Base-by-base conservation (phyloP, 2,113 vertebrate species). In the Turdus rufiventris region DNA sequence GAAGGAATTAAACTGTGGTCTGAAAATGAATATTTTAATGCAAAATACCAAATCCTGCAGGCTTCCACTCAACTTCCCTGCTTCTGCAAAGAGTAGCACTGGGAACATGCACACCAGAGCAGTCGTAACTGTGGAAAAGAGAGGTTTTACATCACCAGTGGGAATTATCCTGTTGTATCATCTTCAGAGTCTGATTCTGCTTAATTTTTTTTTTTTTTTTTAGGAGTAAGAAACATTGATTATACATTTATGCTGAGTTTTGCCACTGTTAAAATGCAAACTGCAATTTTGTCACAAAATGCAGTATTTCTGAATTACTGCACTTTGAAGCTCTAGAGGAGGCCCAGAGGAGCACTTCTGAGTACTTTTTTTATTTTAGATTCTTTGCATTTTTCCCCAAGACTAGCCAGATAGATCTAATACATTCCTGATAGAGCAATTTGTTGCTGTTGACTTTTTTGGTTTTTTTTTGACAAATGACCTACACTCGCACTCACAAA, bases 281-380 rank as follows among this genome's bases (percentile, higher is more conserved):
- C 77, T 72, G n/a, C 78, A 82, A 58, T 89, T 97, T 93, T 85
- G 62, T 73, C 67, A 93, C 71, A 89, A 95, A 91, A 89, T 36
- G 63, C 87, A 83, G 38, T 79, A 76, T 93, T 96, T 85, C 74
- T 89, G 81, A 95, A 76, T 94, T 88, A 85, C 42, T 72, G 50
- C 0, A 0, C 71, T 93, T 91, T 75, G 85, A 92, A 76, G 45
- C 28, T 58, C 33, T 42, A 54, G 48, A 86, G 65, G 53, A 96
- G 42, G 18, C 89, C 65, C 61, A 54, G 38, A 96, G 84, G 89
- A 97, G 40, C 50, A 79, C 24, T 95, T 95, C 54, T 62, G 36
- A 88, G 74, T 19, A 34, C 74, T 76, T 82, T 95, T 51, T 88
- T 73, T 62, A 62, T 85, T 95, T 88, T 10, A 91, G 56, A 66